These are phyloP conservation scores for Drosophila lowei DNA, from an alignment of 1,140 invertebrate species.

Conservation along the genomic window DNA sequence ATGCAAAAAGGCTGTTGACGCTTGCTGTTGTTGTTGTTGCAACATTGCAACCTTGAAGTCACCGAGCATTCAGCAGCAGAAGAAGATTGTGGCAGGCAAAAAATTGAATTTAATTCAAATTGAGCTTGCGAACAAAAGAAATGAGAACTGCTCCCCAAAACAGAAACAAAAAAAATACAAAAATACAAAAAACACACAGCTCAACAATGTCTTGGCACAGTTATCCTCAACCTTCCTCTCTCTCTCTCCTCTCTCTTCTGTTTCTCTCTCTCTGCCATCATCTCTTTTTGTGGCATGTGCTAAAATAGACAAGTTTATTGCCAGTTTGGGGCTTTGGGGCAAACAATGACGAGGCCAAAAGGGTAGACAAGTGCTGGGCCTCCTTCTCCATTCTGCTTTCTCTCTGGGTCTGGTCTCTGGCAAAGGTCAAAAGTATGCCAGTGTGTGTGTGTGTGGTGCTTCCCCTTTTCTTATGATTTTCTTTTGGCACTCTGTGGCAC, in stretches of 20 bases:
- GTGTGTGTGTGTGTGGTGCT: conserved; percentile 15
- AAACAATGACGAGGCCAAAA: conserved; percentile 79
- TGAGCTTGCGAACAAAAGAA: conserved; percentile 61
- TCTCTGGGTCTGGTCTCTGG: conserved; percentile 16
- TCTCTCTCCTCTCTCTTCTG: neutral
- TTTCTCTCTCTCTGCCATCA: neutral
- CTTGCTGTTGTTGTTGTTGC: conserved; percentile 24
- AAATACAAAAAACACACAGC: neutral
- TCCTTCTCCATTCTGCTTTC: neutral
- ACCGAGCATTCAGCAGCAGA: neutral
- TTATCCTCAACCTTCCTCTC: conserved; percentile 9
- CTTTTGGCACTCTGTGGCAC: too few species aligned
- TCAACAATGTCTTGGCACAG: conserved; percentile 61
- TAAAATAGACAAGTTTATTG: conserved; percentile 81
- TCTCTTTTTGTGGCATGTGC: conserved; percentile 51
- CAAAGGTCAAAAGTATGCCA: conserved; percentile 71
- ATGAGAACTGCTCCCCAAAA: conserved; percentile 40
- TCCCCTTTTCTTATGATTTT: too few species aligned
- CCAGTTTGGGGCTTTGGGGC: conserved; percentile 73
- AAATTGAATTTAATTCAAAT: conserved; percentile 80
- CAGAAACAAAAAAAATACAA: too few species aligned
- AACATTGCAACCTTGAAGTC: conserved; percentile 65
- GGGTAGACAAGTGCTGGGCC: conserved; percentile 69
- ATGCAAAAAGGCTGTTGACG: conserved; percentile 54
- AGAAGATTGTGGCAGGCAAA: conserved; percentile 11